Percentiles rank a stretch among this genome's conserved stretches.
phyloP scores from a whole-genome alignment of 2,113 vertebrate genomes.

The Istiophorus platypterus region DNA sequence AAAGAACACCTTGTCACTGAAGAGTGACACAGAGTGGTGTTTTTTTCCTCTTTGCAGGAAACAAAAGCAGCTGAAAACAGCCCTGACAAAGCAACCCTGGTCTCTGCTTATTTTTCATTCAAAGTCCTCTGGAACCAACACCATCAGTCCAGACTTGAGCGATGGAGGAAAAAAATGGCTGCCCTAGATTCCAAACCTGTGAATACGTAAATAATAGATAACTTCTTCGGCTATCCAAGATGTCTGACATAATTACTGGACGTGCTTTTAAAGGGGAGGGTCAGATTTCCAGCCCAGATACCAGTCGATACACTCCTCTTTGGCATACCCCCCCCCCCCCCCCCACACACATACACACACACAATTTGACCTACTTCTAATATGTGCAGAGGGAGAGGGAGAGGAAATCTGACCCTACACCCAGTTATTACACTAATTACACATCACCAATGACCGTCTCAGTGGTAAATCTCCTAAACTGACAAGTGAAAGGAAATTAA shows the following conservation, averaged over 20 bases:
- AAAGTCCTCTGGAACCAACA: constrained; percentile 36
- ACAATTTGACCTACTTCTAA: constrained; percentile 74
- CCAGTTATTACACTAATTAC: constrained; percentile 81
- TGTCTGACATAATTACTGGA: constrained; percentile 79
- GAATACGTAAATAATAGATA: constrained; percentile 77
- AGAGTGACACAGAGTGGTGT: not conserved
- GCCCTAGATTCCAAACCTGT: constrained; percentile 79
- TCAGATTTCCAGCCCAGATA: constrained; percentile 72
- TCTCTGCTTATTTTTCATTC: constrained; percentile 48
- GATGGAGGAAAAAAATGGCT: constrained; percentile 39
- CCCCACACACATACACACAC: constrained; percentile 23
- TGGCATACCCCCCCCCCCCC: constrained; percentile 46
- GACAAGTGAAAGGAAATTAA: constrained; percentile 70
- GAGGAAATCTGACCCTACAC: constrained; percentile 71
- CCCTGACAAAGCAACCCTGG: constrained; percentile 17
- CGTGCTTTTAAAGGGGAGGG: constrained; percentile 64
- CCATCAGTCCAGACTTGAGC: constrained; percentile 20
- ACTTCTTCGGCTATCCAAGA: constrained; percentile 73
- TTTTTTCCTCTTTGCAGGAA: constrained; percentile 19
- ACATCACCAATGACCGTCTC: constrained; percentile 54
- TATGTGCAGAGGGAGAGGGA: constrained; percentile 38
- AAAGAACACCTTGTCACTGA: constrained; percentile 31
- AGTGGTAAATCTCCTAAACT: constrained; percentile 60
- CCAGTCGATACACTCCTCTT: constrained; percentile 62
- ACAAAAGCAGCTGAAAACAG: constrained; percentile 32